These are phyloP conservation scores for Sebastes fasciatus DNA, from an alignment of 2,113 vertebrate species.

Conservation along the genomic window DNA sequence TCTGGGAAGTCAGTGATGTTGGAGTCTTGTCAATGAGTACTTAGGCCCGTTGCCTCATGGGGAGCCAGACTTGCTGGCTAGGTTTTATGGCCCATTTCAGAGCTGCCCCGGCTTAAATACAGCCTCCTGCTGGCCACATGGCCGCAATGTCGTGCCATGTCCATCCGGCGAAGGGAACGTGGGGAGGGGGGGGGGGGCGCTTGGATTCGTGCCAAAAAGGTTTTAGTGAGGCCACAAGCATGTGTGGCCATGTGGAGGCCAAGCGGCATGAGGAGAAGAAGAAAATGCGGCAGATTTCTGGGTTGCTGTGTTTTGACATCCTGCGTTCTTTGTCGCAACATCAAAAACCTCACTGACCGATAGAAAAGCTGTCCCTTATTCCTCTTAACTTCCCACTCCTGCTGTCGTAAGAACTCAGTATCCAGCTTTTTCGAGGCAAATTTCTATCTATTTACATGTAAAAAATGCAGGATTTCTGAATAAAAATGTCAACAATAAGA, in stretches of 20 bases:
- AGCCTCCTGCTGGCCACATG: conserved; percentile 81
- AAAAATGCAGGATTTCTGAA: conserved; percentile 22
- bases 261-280: conserved; percentile 25
- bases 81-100: conserved; percentile 81
- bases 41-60: conserved; percentile 74
- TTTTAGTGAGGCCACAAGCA: conserved; percentile 72
- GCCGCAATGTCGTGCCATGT: conserved; percentile 78
- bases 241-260: conserved; percentile 69
- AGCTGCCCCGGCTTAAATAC: conserved; percentile 77
- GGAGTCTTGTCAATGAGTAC: conserved; percentile 80
- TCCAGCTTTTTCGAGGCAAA: conserved; percentile 33
- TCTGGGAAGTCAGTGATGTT: conserved; percentile 69
- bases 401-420: conserved; percentile 9
- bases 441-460: not conserved
- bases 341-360: conserved; percentile 40
- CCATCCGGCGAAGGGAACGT: conserved; percentile 56
- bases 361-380: conserved; percentile 12
- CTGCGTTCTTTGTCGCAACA: conserved; percentile 43
- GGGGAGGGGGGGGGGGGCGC: not conserved
- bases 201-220: conserved; percentile 64
- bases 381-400: conserved; percentile 26
- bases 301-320: conserved; percentile 55
- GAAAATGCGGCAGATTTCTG: conserved; percentile 49
- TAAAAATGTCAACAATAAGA: conserved; percentile 38
- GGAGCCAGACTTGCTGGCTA: conserved; percentile 81